Evolutionary conservation across 2,888 invertebrate species (phyloP), one percentile per base, ranked within the genome.

Genomic region (Teleogryllus oceanicus): DNA sequence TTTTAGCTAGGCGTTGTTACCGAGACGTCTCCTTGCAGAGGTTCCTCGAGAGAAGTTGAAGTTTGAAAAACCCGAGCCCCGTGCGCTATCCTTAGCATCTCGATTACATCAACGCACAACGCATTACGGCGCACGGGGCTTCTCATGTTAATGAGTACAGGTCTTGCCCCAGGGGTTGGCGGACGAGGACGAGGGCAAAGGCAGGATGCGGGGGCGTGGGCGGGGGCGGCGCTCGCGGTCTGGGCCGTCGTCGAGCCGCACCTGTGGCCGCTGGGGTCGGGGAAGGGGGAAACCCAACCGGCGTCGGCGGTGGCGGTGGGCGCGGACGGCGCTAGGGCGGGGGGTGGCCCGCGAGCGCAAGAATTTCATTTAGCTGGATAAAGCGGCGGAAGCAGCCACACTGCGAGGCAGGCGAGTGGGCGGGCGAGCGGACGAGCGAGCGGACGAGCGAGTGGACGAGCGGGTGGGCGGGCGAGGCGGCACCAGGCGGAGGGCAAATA

Each of bases 311-410:
- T n/a, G 62, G 62, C 62, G 62, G 62, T 62, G 62, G 5, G 62
- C 62, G n/a, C 5, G 62, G 62, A 62, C 62, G n/a, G n/a, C n/a
- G 62, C 62, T 12, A 62, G 62, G 2, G 37, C 62, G 62, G n/a
- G 21, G 62, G 13, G 13, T 62, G 62, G 62, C 62, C 37, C n/a
- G n/a, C 62, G n/a, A 62, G n/a, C 62, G 62, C 62, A 62, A 18
- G 62, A n/a, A 62, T 62, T 62, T 62, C 62, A 62, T 62, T 62
- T 62, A 12, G 62, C 62, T 62, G 62, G 62, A 62, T 62, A 62
- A 62, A 62, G 62, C n/a, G 62, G 13, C n/a, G 62, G 62, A 62
- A 62, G 37, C 37, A 37, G 37, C 37, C 37, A 37, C 37, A 8
- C 5, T 8, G 37, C 1, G 37, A 5, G 37, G 37, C 37, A 5